Conservation (phyloP, 1,140 invertebrate species). For the Cyclargus thomasi region DNA sequence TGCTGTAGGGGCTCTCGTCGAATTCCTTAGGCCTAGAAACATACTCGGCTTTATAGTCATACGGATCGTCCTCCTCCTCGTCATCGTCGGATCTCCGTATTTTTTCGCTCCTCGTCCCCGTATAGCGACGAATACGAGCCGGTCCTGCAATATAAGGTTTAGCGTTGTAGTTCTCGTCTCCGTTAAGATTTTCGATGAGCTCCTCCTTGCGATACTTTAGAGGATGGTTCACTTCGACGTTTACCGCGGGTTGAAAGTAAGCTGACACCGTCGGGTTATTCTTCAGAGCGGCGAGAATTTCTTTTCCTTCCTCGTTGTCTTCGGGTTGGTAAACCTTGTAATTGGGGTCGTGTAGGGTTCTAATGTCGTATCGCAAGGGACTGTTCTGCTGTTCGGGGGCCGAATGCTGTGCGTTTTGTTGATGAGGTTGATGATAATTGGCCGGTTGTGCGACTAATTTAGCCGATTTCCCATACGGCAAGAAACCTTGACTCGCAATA, state of each 20-base stretch:
- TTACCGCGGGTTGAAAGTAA: slow-evolving; percentile 60
- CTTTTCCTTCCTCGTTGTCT: slow-evolving; percentile 52
- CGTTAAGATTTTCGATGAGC: slow-evolving; percentile 46
- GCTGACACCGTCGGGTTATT: slow-evolving; percentile 59
- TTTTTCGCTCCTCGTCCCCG: slow-evolving; percentile 52
- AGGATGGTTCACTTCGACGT: slow-evolving; percentile 66
- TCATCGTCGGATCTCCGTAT: slow-evolving; percentile 44
- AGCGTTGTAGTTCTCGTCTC: slow-evolving; percentile 61
- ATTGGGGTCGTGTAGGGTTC: slow-evolving; percentile 64
- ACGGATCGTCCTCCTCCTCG: slow-evolving; percentile 59
- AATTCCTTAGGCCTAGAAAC: slow-evolving; percentile 69
- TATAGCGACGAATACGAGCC: slow-evolving; percentile 61
- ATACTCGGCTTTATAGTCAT: slow-evolving; percentile 65
- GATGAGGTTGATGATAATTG: slow-evolving; percentile 30
- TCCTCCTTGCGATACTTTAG: slow-evolving; percentile 60
- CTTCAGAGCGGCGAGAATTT: slow-evolving; percentile 59
- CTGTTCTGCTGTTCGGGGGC: slow-evolving; percentile 43
- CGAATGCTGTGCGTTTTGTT: slow-evolving; percentile 32
- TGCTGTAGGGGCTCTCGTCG: slow-evolving; percentile 59
- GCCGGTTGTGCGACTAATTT: slow-evolving; percentile 41
- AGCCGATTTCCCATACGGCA: slow-evolving; percentile 42
- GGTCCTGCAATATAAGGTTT: slow-evolving; percentile 70
- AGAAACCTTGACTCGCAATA: slow-evolving; percentile 64
- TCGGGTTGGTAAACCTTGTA: slow-evolving; percentile 68
- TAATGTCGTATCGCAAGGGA: slow-evolving; percentile 65